Conservation (phyloP, 2,888 invertebrate species). For the Microctonus brassicae region DNA sequence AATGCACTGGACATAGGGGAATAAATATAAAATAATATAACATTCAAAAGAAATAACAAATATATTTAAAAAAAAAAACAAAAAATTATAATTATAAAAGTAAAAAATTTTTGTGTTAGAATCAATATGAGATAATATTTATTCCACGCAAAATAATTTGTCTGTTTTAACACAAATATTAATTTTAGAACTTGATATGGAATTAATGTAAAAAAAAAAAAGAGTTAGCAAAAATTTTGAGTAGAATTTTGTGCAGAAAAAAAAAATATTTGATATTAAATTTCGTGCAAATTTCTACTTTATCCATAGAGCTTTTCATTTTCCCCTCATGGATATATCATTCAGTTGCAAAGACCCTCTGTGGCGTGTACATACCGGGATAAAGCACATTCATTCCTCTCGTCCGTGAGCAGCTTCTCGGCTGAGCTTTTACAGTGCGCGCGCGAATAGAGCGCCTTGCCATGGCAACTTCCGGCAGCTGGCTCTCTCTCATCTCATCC, state of each 20-base stretch:
- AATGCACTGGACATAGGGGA: background rate
- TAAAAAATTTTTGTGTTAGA: no score
- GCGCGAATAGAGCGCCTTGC: conserved; percentile 59
- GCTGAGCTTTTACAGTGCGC: conserved; percentile 52
- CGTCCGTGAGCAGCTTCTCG: conserved; percentile 52
- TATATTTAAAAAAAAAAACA: no score
- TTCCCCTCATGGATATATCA: conserved; percentile 26
- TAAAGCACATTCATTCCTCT: conserved; percentile 30
- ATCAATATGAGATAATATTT: no score
- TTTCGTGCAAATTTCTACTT: conserved; percentile 42
- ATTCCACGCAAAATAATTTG: no score
- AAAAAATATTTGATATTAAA: background rate
- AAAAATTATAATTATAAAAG: no score
- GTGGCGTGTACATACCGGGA: conserved; percentile 34
- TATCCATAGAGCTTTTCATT: conserved; percentile 41
- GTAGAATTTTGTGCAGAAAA: no score
- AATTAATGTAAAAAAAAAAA: no score
- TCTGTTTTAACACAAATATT: no score
- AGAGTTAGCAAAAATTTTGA: no score
- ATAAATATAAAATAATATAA: no score
- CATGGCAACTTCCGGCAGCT: conserved; percentile 59
- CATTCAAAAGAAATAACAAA: no score
- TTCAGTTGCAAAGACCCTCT: conserved; percentile 15
- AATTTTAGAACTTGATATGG: no score
- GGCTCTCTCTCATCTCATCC: conserved; percentile 50